Evolutionary conservation across 2,797 vertebrate genomes (phyloP).

Genomic region (Kryptolebias ocellatus): DNA sequence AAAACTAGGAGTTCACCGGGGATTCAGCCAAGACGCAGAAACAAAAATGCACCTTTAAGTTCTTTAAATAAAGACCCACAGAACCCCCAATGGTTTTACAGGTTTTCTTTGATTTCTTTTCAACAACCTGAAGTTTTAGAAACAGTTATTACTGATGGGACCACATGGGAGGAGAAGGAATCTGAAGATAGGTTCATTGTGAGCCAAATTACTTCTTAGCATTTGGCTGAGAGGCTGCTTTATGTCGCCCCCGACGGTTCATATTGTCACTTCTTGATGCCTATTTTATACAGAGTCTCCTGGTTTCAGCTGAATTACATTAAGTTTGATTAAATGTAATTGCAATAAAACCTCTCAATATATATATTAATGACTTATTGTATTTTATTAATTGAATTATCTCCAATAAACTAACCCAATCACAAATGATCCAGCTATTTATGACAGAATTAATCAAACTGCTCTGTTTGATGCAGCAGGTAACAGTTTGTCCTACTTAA

Average conservation of each 20-base stretch:
- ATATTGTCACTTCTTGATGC: neutral
- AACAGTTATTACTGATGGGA: too few species aligned
- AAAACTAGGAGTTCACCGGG: slow-evolving; percentile 47
- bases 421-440: too few species aligned
- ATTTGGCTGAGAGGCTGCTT: slow-evolving; percentile 49
- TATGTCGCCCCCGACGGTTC: neutral
- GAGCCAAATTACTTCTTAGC: slow-evolving; percentile 56
- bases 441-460: too few species aligned
- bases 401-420: too few species aligned
- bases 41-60: slow-evolving; percentile 19
- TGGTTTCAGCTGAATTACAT: too few species aligned
- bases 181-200: slow-evolving; percentile 17
- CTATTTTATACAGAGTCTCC: too few species aligned
- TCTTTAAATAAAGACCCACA: slow-evolving; percentile 12
- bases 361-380: too few species aligned
- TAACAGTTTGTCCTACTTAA: too few species aligned
- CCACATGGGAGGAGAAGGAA: neutral
- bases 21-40: slow-evolving; percentile 46
- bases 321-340: too few species aligned
- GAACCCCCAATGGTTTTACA: neutral
- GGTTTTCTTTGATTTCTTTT: neutral
- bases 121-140: neutral
- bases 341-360: too few species aligned
- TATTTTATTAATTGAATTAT: too few species aligned
- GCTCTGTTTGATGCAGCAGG: too few species aligned